These are phyloP conservation scores for Macropus fuliginosus DNA, from an alignment of 2,797 vertebrate species.

Conservation along the genomic window DNA sequence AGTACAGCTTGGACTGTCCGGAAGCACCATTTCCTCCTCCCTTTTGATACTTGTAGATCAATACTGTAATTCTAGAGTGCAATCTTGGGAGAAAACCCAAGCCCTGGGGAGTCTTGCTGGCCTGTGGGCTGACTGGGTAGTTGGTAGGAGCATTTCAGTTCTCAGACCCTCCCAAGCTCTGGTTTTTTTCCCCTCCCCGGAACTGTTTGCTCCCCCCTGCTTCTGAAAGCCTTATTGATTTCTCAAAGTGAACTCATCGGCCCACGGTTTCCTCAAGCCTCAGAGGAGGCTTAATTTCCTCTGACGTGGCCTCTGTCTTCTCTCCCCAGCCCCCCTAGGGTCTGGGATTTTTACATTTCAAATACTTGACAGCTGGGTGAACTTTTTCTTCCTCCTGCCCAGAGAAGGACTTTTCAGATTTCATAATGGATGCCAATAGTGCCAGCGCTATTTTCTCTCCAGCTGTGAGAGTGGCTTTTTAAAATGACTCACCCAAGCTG, in stretches of 20 bases:
- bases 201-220: conserved; percentile 61
- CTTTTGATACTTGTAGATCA: conserved; percentile 41
- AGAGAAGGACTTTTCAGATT: conserved; percentile 83
- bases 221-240: conserved; percentile 77
- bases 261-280: conserved; percentile 67
- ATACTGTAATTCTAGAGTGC: conserved; percentile 52
- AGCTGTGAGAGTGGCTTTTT: conserved; percentile 87
- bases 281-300: conserved; percentile 79
- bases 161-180: background rate
- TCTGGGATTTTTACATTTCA: conserved; percentile 79
- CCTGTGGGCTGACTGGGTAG: conserved; percentile 41
- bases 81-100: conserved; percentile 69
- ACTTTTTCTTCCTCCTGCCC: conserved; percentile 85
- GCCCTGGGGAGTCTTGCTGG: conserved; percentile 47
- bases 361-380: conserved; percentile 87
- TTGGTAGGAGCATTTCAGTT: conserved; percentile 23
- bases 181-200: conserved; percentile 62
- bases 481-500: conserved; percentile 83
- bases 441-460: conserved; percentile 85
- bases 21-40: background rate
- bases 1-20: background rate
- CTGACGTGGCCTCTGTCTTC: conserved; percentile 74
- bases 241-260: conserved; percentile 70
- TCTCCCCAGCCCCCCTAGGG: conserved; percentile 66
- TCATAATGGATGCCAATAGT: conserved; percentile 85